Conservation (phyloP, 2,888 invertebrate genomes). For the Lampropteryx suffumata region DNA sequence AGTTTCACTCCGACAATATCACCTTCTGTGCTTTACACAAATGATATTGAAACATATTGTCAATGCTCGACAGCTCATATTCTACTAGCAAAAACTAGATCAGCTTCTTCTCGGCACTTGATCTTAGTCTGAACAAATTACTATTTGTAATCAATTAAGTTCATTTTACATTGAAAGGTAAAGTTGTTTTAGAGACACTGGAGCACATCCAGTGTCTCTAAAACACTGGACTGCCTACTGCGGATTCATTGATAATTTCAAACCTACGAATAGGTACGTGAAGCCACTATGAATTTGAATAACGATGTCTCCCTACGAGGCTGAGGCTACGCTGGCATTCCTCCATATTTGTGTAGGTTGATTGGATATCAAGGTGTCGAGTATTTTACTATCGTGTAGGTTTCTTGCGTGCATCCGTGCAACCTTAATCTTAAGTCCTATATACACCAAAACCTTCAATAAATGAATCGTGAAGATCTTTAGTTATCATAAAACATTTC, state of each 20-base stretch:
- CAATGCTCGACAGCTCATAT: background rate
- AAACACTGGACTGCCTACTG: slow-evolving; percentile 3
- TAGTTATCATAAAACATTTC: slow-evolving; percentile 2
- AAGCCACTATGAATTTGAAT: slow-evolving; percentile 18
- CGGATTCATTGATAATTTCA: slow-evolving; percentile 24
- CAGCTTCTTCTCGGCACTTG: background rate
- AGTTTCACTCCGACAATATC: slow-evolving; percentile 2
- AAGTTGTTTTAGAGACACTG: background rate
- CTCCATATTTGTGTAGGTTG: slow-evolving; percentile 20
- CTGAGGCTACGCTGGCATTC: slow-evolving; percentile 15
- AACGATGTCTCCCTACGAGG: slow-evolving; percentile 17
- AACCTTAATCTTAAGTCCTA: too few species aligned
- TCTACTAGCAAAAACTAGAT: background rate
- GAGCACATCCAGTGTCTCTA: too few species aligned
- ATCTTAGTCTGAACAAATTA: background rate
- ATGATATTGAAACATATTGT: slow-evolving; percentile 2
- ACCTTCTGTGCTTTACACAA: background rate
- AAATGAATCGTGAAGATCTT: background rate
- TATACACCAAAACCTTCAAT: background rate
- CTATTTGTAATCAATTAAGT: background rate
- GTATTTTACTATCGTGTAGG: background rate
- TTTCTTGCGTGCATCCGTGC: background rate
- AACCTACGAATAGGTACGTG: slow-evolving; percentile 12
- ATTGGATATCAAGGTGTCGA: slow-evolving; percentile 19
- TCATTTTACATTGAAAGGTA: slow-evolving; percentile 1